Evolutionary conservation across 2,113 vertebrate genomes (phyloP).

Genomic region (Hippocampus barbouri): DNA sequence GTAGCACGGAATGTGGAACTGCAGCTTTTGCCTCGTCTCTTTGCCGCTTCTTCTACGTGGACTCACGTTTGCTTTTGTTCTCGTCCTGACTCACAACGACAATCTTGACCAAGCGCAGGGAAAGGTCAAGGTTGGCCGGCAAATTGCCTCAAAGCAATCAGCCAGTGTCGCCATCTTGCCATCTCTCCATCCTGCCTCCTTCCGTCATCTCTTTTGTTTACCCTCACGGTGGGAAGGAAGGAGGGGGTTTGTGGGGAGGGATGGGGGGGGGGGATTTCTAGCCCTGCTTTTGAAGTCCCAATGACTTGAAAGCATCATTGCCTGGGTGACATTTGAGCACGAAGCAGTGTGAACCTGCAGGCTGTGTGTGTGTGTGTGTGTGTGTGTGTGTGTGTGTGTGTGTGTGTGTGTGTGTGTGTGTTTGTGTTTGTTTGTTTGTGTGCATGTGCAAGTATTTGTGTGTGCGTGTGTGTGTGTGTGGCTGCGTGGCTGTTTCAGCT

Average conservation of each 20-base stretch:
- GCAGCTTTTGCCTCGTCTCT: neutral
- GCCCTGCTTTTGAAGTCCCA: constrained; percentile 45
- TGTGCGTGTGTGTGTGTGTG: constrained; percentile 6
- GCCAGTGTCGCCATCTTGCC: constrained; percentile 43
- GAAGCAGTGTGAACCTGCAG: constrained; percentile 36
- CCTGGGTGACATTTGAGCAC: constrained; percentile 59
- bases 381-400: constrained; percentile 9
- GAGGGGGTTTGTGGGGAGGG: neutral
- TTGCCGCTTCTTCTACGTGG: constrained; percentile 16
- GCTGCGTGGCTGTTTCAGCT: constrained; percentile 37
- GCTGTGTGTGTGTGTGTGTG: constrained; percentile 8
- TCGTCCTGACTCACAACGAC: constrained; percentile 63
- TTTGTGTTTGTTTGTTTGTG: neutral
- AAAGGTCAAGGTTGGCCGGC: constrained; percentile 72
- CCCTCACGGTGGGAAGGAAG: constrained; percentile 8
- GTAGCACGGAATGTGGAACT: neutral
- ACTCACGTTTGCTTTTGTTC: constrained; percentile 66
- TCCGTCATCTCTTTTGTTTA: constrained; percentile 41
- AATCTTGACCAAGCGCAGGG: constrained; percentile 63
- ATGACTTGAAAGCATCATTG: constrained; percentile 55
- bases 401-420: constrained; percentile 7
- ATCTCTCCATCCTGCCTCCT: constrained; percentile 18
- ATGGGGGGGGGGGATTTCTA: neutral
- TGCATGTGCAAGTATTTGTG: neutral
- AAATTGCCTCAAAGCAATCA: constrained; percentile 72